phyloP scores from a whole-genome alignment of 1,140 invertebrate genomes.

The Zaprionus capensis region DNA sequence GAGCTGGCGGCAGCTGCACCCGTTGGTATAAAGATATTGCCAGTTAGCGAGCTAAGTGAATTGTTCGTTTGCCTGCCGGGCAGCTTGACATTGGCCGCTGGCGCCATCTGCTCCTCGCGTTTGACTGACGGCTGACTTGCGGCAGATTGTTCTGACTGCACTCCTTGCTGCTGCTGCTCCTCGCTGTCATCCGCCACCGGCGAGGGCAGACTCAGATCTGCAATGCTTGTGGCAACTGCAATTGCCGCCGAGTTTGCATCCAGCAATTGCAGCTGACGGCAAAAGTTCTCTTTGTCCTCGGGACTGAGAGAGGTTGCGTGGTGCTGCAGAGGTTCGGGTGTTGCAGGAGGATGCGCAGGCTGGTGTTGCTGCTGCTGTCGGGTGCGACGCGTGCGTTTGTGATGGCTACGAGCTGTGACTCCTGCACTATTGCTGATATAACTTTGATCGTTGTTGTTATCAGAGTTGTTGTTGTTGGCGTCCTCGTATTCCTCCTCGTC shows the following conservation, averaged over 20 bases:
- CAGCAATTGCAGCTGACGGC: constrained; percentile 68
- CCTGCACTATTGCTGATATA: constrained; percentile 44
- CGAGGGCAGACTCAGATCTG: constrained; percentile 68
- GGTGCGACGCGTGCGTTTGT: constrained; percentile 30
- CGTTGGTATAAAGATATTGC: constrained; percentile 90
- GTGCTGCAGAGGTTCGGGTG: constrained; percentile 31
- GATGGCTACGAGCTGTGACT: constrained; percentile 13
- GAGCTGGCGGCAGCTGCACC: constrained; percentile 30
- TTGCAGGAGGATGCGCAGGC: constrained; percentile 2
- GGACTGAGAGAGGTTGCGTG: constrained; percentile 68
- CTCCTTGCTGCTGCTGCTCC: constrained; percentile 21
- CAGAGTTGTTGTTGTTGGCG: constrained; percentile 39
- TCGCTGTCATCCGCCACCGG: constrained; percentile 65
- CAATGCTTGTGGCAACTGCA: constrained; percentile 74
- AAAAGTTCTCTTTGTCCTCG: constrained; percentile 83
- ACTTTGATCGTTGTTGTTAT: constrained; percentile 51
- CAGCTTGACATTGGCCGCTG: constrained; percentile 85
- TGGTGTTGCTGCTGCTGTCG: constrained; percentile 30
- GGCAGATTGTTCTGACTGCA: constrained; percentile 25
- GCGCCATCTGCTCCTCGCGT: constrained; percentile 73
- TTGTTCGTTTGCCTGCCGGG: constrained; percentile 94
- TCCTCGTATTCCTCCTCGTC: constrained; percentile 55
- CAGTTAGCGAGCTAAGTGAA: constrained; percentile 92
- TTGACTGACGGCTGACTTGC: constrained; percentile 26
- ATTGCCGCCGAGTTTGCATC: constrained; percentile 74